A percentile compares a stretch with the other conserved stretches of the same genome.
Evolutionary conservation across 2,888 invertebrate genomes (phyloP).

Genomic region (Sipunculus nudus): DNA sequence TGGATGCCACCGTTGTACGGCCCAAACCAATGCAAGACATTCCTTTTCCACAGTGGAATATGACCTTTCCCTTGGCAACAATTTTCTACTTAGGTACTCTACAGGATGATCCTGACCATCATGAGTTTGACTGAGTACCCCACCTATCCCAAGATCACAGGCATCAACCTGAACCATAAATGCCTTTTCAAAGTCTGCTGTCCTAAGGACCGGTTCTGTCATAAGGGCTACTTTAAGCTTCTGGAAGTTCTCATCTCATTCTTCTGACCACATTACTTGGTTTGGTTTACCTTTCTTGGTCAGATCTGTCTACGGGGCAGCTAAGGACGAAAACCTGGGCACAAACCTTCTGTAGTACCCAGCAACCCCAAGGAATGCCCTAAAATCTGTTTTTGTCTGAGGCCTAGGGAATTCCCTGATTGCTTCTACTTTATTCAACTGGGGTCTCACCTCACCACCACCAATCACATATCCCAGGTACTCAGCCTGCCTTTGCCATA

Average conservation of each 20-base stretch:
- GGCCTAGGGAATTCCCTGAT: not conserved
- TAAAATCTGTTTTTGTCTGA: not conserved
- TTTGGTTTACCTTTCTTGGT: constrained; percentile 1
- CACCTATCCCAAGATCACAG: not conserved
- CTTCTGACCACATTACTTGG: not conserved
- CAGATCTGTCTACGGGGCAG: not conserved
- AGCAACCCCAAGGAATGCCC: not conserved
- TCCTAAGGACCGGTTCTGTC: not conserved
- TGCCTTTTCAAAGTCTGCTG: not conserved
- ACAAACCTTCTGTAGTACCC: not conserved
- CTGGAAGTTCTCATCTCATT: not conserved
- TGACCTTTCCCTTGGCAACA: not conserved
- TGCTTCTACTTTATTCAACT: not conserved
- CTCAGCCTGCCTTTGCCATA: not conserved
- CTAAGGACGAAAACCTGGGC: not conserved
- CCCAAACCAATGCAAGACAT: not conserved
- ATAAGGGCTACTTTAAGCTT: not conserved
- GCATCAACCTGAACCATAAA: not conserved
- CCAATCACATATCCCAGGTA: not conserved
- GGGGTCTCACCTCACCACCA: not conserved
- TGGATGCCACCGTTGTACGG: not conserved
- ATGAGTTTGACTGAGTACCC: not conserved
- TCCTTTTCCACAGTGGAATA: no score
- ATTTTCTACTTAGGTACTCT: not conserved
- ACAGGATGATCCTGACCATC: not conserved